phyloP scores from a whole-genome alignment of 1,140 invertebrate genomes.

The Caenorhabditis latens region DNA sequence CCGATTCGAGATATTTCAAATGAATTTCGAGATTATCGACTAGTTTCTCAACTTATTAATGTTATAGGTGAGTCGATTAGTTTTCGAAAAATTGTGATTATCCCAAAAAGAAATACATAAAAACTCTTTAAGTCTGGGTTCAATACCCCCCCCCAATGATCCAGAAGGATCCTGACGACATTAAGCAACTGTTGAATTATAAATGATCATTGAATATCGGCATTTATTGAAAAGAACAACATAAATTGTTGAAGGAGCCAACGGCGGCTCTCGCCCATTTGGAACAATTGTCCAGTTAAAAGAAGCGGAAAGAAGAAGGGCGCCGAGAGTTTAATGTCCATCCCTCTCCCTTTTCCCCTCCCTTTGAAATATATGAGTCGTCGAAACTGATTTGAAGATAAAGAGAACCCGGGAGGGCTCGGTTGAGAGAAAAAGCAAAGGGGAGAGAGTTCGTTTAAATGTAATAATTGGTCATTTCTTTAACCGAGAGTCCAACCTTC shows the following conservation, averaged over 20 bases:
- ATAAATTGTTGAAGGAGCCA: constrained; percentile 16
- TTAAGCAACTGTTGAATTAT: constrained; percentile 32
- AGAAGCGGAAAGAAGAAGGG: constrained; percentile 7
- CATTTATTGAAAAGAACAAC: constrained; percentile 22
- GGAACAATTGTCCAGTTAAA: constrained; percentile 44
- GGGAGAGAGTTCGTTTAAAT: constrained; percentile 23
- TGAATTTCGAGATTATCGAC: constrained; percentile 42
- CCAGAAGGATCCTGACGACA: neutral
- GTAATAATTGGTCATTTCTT: constrained; percentile 51
- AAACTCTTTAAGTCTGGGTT: too few relatives aligned
- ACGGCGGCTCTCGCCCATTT: neutral
- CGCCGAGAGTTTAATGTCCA: constrained; percentile 48
- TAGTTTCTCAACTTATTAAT: constrained; percentile 46
- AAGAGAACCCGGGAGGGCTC: constrained; percentile 50
- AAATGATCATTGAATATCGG: constrained; percentile 16
- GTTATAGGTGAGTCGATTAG: constrained; percentile 18
- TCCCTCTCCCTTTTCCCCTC: too few relatives aligned
- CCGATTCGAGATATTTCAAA: constrained; percentile 41
- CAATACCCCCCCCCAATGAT: too few relatives aligned
- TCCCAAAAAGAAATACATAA: too few relatives aligned
- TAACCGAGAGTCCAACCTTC: neutral
- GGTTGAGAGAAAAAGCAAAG: neutral
- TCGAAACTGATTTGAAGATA: constrained; percentile 48
- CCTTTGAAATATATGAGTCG: constrained; percentile 46
- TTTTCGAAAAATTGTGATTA: neutral